Conservation (phyloP, 2,113 vertebrate species). For the Stegastes partitus region DNA sequence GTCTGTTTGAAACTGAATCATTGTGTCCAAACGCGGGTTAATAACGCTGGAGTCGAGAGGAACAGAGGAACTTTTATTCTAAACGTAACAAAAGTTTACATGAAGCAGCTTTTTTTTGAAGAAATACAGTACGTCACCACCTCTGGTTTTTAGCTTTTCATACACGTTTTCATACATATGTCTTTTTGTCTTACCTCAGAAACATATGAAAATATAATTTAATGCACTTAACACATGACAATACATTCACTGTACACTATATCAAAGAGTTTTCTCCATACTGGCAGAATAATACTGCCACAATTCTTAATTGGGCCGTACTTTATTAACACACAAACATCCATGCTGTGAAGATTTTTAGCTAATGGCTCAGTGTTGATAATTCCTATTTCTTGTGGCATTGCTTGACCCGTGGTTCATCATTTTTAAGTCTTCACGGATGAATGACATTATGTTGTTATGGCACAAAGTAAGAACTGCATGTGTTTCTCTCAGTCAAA, state of each 20-base stretch:
- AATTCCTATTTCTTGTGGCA: slow-evolving; percentile 70
- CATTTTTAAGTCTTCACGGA: slow-evolving; percentile 15
- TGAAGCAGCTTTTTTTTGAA: slow-evolving; percentile 91
- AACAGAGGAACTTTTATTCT: slow-evolving; percentile 87
- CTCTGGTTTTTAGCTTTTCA: slow-evolving; percentile 82
- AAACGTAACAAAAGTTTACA: slow-evolving; percentile 93
- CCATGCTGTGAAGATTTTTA: slow-evolving; percentile 89
- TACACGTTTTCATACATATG: slow-evolving; percentile 78
- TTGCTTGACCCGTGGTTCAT: slow-evolving; percentile 2
- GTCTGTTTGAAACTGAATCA: slow-evolving; percentile 65
- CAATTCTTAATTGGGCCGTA: slow-evolving; percentile 87
- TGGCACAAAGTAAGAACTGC: slow-evolving; percentile 56
- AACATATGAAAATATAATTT: slow-evolving; percentile 99
- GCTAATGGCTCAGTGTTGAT: slow-evolving; percentile 81
- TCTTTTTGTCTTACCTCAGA: slow-evolving; percentile 85
- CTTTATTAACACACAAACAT: slow-evolving; percentile 84
- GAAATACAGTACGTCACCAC: slow-evolving; percentile 89
- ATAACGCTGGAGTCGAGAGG: slow-evolving; percentile 24
- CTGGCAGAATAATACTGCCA: slow-evolving; percentile 95
- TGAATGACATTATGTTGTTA: slow-evolving; percentile 20
- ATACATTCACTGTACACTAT: slow-evolving; percentile 98
- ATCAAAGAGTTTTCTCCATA: slow-evolving; percentile 93
- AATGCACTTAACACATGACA: slow-evolving; percentile 94
- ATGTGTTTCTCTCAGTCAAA: slow-evolving; percentile 25
- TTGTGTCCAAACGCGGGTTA: neutral